Conservation (phyloP, 2,113 vertebrate species). For the Lota lota region DNA sequence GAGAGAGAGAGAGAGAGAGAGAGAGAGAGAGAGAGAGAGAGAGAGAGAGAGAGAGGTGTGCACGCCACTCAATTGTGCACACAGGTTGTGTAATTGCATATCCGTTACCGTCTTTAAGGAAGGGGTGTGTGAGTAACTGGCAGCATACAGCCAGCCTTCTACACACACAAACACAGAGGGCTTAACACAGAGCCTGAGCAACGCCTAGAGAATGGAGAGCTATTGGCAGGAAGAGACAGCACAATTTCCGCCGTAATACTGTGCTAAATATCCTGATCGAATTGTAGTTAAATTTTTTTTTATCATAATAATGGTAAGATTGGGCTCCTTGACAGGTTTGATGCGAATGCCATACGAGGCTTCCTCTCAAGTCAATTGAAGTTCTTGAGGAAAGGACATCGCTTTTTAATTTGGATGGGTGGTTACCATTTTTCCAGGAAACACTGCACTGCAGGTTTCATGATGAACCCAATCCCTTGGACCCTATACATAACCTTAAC, state of each 20-base stretch:
- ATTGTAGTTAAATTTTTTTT: neutral
- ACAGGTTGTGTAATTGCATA: neutral
- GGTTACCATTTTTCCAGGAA: conserved; percentile 20
- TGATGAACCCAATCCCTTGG: conserved; percentile 11
- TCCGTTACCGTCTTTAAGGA: neutral
- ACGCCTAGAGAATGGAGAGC: neutral
- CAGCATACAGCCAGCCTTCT: neutral
- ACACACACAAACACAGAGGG: neutral
- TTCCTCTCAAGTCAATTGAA: neutral
- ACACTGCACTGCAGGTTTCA: conserved; percentile 16
- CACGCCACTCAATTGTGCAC: neutral
- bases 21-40: too few species aligned
- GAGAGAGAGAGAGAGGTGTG: too few species aligned
- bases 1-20: too few species aligned
- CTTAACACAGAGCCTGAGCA: neutral
- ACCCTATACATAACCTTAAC: conserved; percentile 24
- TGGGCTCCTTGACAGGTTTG: neutral
- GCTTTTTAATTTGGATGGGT: neutral
- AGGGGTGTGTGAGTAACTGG: neutral
- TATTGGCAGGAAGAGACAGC: neutral
- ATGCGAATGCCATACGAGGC: conserved; percentile 1
- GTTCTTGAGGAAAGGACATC: conserved; percentile 10
- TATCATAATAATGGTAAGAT: neutral
- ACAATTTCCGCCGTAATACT: neutral
- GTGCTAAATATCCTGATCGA: neutral